These are phyloP conservation scores for Aethes cnicana DNA, from an alignment of 2,888 invertebrate species.

Conservation along the genomic window DNA sequence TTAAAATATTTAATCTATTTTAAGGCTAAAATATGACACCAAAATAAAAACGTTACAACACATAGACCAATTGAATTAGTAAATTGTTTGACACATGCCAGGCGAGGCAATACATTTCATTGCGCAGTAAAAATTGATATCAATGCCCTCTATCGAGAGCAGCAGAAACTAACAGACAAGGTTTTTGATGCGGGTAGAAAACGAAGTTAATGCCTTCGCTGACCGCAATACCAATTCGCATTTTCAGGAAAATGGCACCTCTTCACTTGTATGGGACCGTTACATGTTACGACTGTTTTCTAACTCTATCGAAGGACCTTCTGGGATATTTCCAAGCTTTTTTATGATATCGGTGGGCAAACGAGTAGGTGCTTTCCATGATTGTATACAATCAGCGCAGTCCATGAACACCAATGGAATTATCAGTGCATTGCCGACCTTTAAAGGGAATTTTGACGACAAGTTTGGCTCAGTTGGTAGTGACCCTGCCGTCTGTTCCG, in stretches of 20 bases:
- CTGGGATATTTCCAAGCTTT: background rate
- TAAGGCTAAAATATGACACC: too few relatives aligned
- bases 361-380: too few relatives aligned
- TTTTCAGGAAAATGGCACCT: constrained; percentile 39
- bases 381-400: too few relatives aligned
- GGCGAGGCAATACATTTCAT: background rate
- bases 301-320: background rate
- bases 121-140: background rate
- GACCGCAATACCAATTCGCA: constrained; percentile 42
- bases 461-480: too few relatives aligned
- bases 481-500: too few relatives aligned
- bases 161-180: constrained; percentile 5
- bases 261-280: constrained; percentile 25
- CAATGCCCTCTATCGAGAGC: constrained; percentile 2
- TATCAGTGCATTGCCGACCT: too few relatives aligned
- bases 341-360: too few relatives aligned
- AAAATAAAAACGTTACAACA: too few relatives aligned
- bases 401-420: too few relatives aligned
- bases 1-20: too few relatives aligned
- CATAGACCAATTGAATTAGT: background rate
- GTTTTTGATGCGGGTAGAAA: constrained; percentile 20
- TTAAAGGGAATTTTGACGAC: too few relatives aligned
- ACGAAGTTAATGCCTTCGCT: constrained; percentile 22
- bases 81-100: too few relatives aligned
- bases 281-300: constrained; percentile 3